phyloP scores from a whole-genome alignment of 2,797 vertebrate species.

The Neomorphus geoffroyi region DNA sequence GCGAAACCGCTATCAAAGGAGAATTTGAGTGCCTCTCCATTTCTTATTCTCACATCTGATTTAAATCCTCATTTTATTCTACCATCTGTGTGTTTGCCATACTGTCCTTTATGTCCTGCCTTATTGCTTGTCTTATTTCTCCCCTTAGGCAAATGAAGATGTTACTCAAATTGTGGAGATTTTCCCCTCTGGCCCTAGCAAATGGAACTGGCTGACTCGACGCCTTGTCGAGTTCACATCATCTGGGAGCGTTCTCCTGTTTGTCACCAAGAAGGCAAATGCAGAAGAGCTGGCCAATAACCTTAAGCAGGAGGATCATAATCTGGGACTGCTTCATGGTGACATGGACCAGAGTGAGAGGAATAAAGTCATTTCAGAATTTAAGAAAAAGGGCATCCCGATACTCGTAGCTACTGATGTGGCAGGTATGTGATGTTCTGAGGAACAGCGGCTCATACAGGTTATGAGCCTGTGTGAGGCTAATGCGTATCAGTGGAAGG shows the following conservation, averaged over 20 bases:
- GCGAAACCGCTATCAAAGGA: not conserved
- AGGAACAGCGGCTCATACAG: not conserved
- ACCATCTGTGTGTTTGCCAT: not conserved
- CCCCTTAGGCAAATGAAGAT: slow-evolving; percentile 92
- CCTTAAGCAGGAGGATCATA: slow-evolving; percentile 92
- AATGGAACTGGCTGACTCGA: slow-evolving; percentile 94
- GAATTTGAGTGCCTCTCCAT: not conserved
- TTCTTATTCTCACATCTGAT: not conserved
- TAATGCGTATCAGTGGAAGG: accelerated
- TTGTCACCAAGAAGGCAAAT: slow-evolving; percentile 97
- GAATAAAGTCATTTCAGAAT: slow-evolving; percentile 98
- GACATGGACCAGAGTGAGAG: slow-evolving; percentile 99
- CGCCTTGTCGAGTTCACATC: slow-evolving; percentile 96
- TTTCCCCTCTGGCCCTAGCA: slow-evolving; percentile 85
- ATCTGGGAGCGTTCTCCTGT: slow-evolving; percentile 92
- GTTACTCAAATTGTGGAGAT: slow-evolving; percentile 96
- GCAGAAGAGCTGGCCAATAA: slow-evolving; percentile 94
- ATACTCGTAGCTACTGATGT: slow-evolving; percentile 97
- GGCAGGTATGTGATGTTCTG: slow-evolving; percentile 81
- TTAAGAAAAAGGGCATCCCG: slow-evolving; percentile 94
- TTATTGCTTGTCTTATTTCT: not conserved
- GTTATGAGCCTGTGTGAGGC: not conserved
- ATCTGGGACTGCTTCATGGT: slow-evolving; percentile 93
- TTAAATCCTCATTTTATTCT: not conserved
- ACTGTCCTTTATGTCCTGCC: not conserved